These are phyloP conservation scores for Latrodectus geometricus DNA, from an alignment of 1,140 invertebrate genomes.

Conservation along the genomic window DNA sequence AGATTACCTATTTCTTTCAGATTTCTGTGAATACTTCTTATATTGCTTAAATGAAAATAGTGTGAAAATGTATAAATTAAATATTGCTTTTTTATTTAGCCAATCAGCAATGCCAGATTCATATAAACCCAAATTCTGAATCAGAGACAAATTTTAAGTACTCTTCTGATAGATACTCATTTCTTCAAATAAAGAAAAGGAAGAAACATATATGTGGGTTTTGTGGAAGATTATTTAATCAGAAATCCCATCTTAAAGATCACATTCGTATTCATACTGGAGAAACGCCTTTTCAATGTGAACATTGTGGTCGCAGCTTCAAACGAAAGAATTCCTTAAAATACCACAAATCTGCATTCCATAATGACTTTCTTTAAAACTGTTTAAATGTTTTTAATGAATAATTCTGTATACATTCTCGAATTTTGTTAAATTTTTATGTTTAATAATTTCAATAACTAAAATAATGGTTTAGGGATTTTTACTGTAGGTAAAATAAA, in stretches of 20 bases:
- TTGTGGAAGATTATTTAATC: slow-evolving; percentile 6
- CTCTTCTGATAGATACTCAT: neutral
- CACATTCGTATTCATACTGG: slow-evolving; percentile 10
- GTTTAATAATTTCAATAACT: too few species aligned
- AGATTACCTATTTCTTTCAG: too few species aligned
- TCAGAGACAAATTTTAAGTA: neutral
- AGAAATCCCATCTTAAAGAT: neutral
- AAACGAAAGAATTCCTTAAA: neutral
- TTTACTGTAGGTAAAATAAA: too few species aligned
- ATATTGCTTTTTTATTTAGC: too few species aligned
- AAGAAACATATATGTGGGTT: neutral
- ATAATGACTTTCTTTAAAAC: neutral
- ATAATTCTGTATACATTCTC: neutral
- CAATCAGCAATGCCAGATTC: too few species aligned
- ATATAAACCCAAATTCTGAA: too few species aligned
- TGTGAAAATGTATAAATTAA: too few species aligned
- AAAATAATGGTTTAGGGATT: too few species aligned
- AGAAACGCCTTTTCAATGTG: slow-evolving; percentile 19
- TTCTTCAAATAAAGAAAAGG: neutral
- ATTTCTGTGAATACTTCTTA: too few species aligned
- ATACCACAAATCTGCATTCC: neutral
- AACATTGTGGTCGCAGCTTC: neutral
- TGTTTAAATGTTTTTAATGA: neutral
- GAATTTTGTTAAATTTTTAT: too few species aligned
- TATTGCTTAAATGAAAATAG: too few species aligned